Base-by-base conservation (phyloP, 2,888 invertebrate genomes). In the Stenolophus ochropezus region DNA sequence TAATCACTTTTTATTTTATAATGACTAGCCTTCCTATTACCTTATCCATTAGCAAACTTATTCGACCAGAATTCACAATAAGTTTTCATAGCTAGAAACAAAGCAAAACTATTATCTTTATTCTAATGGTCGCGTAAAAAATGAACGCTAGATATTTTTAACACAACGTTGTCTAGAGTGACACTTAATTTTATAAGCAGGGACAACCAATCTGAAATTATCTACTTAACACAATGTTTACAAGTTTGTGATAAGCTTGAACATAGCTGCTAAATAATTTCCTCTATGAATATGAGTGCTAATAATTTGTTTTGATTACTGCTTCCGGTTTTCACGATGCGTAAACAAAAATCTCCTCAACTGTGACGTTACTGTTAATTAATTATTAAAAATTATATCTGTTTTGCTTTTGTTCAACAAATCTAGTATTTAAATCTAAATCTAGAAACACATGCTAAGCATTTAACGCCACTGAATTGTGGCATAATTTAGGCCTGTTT, bases 271-370 rank as follows among this genome's bases (percentile, higher is more conserved):
- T 61, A 69, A 69, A 69, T 75, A 56, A 75, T 75, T 75, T 75
- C 56, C 53, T 33, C 33, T 65, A 25, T 78, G 61, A 61, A 58
- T 77, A 61, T 61, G 78, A 78, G 65, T 65, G 78, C 49, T 78
- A 78, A 78, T 49, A 65, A 61, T 33, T 65, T 78, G 78, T 78
- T 78, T 47, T 78, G 65, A 78, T 65, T 78, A 61, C 47, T 23
- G 25, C 65, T 61, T 78, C 78, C 78, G 78, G 78, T 49, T 14
- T 20, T 49, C 8, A 5, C 65, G 33, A 33, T 4, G 33, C 65
- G 33, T 18, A 20, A 69, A 27, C 16, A 69, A 69, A 73, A 73
- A 73, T 23, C 49, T 47, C 21, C 73, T 49, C 47, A 73, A 49
- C 69, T 73, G 73, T 73, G 49, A 73, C 73, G 73, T 16, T 27